Conservation (phyloP, 2,113 vertebrate species). For the Nannospalax galili region DNA sequence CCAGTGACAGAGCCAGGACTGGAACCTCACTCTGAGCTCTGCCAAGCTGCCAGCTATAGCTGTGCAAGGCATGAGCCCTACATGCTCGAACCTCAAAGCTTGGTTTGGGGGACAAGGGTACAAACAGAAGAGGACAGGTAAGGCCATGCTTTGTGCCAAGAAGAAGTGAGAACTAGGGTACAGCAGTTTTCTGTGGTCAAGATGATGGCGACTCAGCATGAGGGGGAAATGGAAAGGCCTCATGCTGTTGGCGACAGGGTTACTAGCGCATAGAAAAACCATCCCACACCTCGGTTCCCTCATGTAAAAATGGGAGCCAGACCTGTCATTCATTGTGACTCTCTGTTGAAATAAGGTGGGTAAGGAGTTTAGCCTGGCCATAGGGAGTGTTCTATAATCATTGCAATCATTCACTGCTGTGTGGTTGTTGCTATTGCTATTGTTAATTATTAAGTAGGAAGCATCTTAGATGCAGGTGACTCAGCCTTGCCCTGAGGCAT, state of each 20-base stretch:
- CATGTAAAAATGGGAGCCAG: background rate
- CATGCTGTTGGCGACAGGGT: fast-evolving
- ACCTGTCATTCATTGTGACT: background rate
- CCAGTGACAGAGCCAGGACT: background rate
- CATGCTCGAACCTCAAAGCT: background rate
- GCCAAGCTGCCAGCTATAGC: background rate
- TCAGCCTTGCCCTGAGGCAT: background rate
- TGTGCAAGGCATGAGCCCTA: background rate
- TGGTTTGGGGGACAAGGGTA: background rate
- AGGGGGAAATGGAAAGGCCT: background rate
- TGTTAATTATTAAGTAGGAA: background rate
- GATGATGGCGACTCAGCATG: fast-evolving
- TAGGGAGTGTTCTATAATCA: background rate
- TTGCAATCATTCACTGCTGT: fast-evolving
- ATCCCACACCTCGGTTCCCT: background rate
- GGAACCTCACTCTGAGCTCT: background rate
- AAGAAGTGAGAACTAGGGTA: background rate
- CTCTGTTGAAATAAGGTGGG: background rate
- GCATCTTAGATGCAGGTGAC: background rate
- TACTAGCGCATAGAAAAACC: background rate
- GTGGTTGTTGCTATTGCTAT: background rate
- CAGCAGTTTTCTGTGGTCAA: fast-evolving
- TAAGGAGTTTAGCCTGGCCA: background rate
- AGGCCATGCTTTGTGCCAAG: background rate
- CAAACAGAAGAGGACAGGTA: background rate